These are phyloP conservation scores for Bryconaethiops microstoma DNA, from an alignment of 2,797 vertebrate species.

Conservation along the genomic window DNA sequence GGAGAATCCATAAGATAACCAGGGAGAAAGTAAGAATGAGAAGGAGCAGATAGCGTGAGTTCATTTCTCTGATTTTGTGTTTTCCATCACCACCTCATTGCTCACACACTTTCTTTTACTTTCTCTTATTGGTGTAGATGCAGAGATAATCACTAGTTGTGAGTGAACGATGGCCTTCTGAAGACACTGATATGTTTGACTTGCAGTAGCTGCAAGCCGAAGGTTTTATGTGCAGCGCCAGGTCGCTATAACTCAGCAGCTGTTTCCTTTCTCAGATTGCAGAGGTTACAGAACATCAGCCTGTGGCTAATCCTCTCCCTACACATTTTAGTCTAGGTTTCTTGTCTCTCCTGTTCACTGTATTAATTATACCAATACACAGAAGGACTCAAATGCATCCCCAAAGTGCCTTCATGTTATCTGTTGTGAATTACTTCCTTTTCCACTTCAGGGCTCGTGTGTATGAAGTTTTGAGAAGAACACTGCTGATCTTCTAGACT, in stretches of 20 bases:
- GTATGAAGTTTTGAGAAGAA: too few species aligned
- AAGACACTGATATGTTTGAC: conserved; percentile 37
- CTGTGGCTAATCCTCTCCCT: conserved; percentile 31
- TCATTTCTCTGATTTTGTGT: neutral
- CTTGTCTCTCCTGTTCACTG: conserved; percentile 1
- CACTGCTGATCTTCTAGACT: too few species aligned
- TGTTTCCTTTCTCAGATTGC: conserved; percentile 21
- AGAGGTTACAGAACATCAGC: conserved; percentile 29
- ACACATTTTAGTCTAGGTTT: neutral
- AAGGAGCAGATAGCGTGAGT: neutral
- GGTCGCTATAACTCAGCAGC: conserved; percentile 32
- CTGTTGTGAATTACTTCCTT: neutral
- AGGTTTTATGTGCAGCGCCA: conserved; percentile 29
- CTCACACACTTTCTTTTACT: conserved; percentile 1
- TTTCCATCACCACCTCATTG: neutral
- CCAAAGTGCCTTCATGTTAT: neutral
- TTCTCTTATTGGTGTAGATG: conserved; percentile 21
- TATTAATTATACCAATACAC: conserved; percentile 20
- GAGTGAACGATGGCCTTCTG: conserved; percentile 33
- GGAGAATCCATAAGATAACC: conserved; percentile 15
- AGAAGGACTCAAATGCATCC: neutral
- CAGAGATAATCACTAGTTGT: conserved; percentile 11
- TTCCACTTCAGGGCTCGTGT: neutral
- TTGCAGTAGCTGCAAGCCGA: conserved; percentile 32
- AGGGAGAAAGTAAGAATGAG: conserved; percentile 14